These are phyloP conservation scores for Dryocosmus kuriphilus DNA, from an alignment of 2,888 invertebrate genomes.

Conservation along the genomic window DNA sequence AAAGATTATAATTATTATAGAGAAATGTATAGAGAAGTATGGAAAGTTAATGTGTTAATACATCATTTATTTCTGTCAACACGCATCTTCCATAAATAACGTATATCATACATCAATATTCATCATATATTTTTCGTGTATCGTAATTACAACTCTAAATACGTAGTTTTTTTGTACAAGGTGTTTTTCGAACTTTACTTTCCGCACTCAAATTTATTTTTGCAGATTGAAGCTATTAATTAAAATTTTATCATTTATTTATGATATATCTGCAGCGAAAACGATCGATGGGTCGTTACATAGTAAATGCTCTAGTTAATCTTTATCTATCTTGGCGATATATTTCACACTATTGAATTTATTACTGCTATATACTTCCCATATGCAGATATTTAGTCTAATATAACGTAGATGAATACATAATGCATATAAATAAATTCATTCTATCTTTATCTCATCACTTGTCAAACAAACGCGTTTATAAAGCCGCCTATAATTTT, in stretches of 20 bases:
- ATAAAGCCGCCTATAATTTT: background rate
- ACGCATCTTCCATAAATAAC: conserved; percentile 75
- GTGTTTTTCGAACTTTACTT: background rate
- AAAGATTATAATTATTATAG: background rate
- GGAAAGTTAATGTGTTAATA: conserved; percentile 56
- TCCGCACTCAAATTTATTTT: conserved; percentile 3
- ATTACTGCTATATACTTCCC: background rate
- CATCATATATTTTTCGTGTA: conserved; percentile 47
- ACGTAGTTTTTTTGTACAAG: conserved; percentile 11
- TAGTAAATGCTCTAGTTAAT: background rate
- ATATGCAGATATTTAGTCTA: background rate
- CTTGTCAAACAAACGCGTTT: background rate
- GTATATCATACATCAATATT: conserved; percentile 72
- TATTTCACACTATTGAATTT: background rate
- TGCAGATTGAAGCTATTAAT: conserved; percentile 15
- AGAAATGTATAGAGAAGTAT: background rate
- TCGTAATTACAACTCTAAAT: conserved; percentile 9
- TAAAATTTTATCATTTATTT: background rate
- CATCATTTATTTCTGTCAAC: conserved; percentile 73
- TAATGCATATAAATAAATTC: background rate
- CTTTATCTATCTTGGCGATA: background rate
- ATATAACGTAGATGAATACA: background rate
- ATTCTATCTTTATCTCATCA: background rate
- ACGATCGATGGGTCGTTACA: too few species aligned
- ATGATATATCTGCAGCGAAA: background rate